Evolutionary conservation across 2,888 invertebrate genomes (phyloP), one percentile per base, ranked within the genome.

Genomic region (Drosophila borealis): DNA sequence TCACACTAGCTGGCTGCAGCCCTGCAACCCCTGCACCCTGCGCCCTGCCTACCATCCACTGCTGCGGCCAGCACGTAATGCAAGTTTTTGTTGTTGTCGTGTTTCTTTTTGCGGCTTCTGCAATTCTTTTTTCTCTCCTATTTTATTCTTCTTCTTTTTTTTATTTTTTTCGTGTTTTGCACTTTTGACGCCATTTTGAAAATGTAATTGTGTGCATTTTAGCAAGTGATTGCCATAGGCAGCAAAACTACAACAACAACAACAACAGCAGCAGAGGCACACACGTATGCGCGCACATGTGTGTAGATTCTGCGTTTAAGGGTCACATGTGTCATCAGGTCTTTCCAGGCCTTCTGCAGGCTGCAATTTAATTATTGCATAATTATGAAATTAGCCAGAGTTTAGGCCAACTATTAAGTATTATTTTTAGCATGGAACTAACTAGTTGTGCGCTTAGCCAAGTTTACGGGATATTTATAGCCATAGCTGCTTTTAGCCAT

Each of bases 111-210:
- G 66, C 65, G 74, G 73, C 70, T 72, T 74, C 74, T 75, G 72
- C 67, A 69, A 62, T 77, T 70, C 44, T 49, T 63, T 50, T 62
- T 46, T 2, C 8, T 36, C 29, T 9, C 14, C 3, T 41, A 25
- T 25, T 6, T 25, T 25, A 8, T 25, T 25, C 8, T 25, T 25
- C 25, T 6, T 5, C 21, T 25, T 29, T 61, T 29, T 54, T 33
- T 63, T 59, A 6, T 29, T 61, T 29, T 54, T 33, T 63, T 59
- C 49, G 54, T 78, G 53, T 63, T 65, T 60, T 77, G 79, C 80
- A 80, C 73, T 84, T 88, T 79, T 84, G 84, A 80, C 90, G 90
- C 91, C 90, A 90, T 90, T 90, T 90, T 90, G 85, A 74, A 90
- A 90, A 80, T 80, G 77, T 78, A 82, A 84, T 89, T 84, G 89